Percentiles rank a stretch among this genome's conserved stretches.
Conservation (phyloP, 2,113 vertebrate species). For the Centropristis striata region DNA sequence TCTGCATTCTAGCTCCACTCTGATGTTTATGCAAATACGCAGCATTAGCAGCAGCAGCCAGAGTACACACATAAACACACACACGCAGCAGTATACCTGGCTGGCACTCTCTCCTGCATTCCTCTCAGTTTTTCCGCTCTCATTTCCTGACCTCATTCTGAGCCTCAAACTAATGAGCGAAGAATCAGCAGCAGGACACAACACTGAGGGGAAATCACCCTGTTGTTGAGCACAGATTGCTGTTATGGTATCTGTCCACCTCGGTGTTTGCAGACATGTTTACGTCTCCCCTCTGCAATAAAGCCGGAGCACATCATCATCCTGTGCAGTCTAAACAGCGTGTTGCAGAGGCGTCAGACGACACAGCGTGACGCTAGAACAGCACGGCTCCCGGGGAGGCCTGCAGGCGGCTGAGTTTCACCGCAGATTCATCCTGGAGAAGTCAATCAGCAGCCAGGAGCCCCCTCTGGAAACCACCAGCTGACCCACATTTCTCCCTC, state of each 20-base stretch:
- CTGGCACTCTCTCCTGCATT: slow-evolving; percentile 70
- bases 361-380: slow-evolving; percentile 49
- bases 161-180: slow-evolving; percentile 75
- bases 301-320: slow-evolving; percentile 37
- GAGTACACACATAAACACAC: slow-evolving; percentile 47
- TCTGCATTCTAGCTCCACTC: slow-evolving; percentile 32
- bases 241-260: slow-evolving; percentile 50
- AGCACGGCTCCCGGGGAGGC: slow-evolving; percentile 29
- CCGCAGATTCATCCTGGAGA: slow-evolving; percentile 42
- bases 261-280: slow-evolving; percentile 47
- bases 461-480: slow-evolving; percentile 50
- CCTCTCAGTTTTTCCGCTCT: slow-evolving; percentile 72
- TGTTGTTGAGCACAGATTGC: slow-evolving; percentile 37
- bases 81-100: slow-evolving; percentile 70
- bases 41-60: slow-evolving; percentile 58
- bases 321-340: slow-evolving; percentile 58
- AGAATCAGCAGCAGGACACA: slow-evolving; percentile 67
- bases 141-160: slow-evolving; percentile 79
- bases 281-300: slow-evolving; percentile 45
- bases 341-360: slow-evolving; percentile 44
- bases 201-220: slow-evolving; percentile 40
- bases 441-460: slow-evolving; percentile 50
- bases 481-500: slow-evolving; percentile 66
- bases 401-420: neutral
- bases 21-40: slow-evolving; percentile 64